A percentile compares a stretch with the other conserved stretches of the same genome.
Evolutionary conservation across 2,797 vertebrate genomes (phyloP).

Genomic region (Vipera ursinii): DNA sequence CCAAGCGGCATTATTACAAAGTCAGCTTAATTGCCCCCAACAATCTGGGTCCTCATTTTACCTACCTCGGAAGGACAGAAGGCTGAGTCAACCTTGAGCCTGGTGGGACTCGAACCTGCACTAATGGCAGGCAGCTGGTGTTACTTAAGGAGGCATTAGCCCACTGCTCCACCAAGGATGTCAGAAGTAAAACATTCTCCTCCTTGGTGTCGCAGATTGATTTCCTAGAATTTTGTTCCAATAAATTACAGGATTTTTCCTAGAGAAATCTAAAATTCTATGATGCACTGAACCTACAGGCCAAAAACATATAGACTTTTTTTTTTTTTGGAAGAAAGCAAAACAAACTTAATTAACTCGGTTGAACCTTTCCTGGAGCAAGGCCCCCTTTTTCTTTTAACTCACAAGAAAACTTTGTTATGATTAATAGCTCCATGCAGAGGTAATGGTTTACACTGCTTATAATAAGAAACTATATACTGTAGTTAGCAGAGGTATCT

Average conservation of each 20-base stretch:
- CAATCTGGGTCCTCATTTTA: too few species aligned
- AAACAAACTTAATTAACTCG: not conserved
- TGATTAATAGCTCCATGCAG: not conserved
- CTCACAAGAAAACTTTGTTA: not conserved
- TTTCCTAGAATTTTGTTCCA: not conserved
- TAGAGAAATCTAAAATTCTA: not conserved
- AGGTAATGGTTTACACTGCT: slow-evolving; percentile 19
- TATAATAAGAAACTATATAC: slow-evolving; percentile 17
- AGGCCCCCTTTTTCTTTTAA: not conserved
- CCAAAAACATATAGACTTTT: not conserved
- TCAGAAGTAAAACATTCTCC: not conserved
- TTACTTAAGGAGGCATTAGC: too few species aligned
- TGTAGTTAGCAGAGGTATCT: not conserved
- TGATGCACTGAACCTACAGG: not conserved
- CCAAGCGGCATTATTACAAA: too few species aligned
- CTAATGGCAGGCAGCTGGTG: too few species aligned
- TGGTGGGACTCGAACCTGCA: too few species aligned
- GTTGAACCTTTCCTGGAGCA: slow-evolving; percentile 12
- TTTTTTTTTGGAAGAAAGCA: not conserved
- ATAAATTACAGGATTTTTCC: not conserved
- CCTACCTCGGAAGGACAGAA: too few species aligned
- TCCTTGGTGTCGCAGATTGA: not conserved
- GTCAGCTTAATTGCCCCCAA: too few species aligned
- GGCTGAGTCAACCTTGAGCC: too few species aligned
- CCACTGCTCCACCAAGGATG: too few species aligned